A percentile compares a stretch with the other conserved stretches of the same genome.
phyloP scores from a whole-genome alignment of 2,888 invertebrate species.

The Dyspetes luteomarginatus region DNA sequence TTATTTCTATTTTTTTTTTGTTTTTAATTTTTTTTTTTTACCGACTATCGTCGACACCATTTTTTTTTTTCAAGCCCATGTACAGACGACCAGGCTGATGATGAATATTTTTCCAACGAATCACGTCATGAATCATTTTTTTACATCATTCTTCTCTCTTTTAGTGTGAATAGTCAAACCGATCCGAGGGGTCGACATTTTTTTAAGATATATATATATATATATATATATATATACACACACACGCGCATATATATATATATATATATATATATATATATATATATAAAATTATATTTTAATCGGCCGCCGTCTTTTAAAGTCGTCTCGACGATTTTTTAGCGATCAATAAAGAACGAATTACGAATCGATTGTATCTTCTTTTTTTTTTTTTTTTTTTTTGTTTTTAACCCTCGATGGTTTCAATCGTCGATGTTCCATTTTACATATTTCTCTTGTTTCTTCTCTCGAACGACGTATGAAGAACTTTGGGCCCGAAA shows the following conservation, averaged over 20 bases:
- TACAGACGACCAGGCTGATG: slow-evolving; percentile 50
- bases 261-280: slow-evolving; percentile 50
- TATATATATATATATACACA: slow-evolving; percentile 44
- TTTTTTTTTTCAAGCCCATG: slow-evolving; percentile 40
- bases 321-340: slow-evolving; percentile 71
- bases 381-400: slow-evolving; percentile 23
- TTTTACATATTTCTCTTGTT: slow-evolving; percentile 46
- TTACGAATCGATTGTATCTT: slow-evolving; percentile 50
- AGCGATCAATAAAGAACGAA: slow-evolving; percentile 68
- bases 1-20: slow-evolving; percentile 11
- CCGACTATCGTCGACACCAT: slow-evolving; percentile 18
- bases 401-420: slow-evolving; percentile 62
- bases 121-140: slow-evolving; percentile 10
- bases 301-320: slow-evolving; percentile 69
- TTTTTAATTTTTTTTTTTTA: neutral
- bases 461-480: slow-evolving; percentile 21
- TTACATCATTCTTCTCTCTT: slow-evolving; percentile 61
- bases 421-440: slow-evolving; percentile 20
- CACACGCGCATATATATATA: slow-evolving; percentile 19
- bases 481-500: slow-evolving; percentile 13
- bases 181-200: slow-evolving; percentile 70
- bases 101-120: slow-evolving; percentile 35
- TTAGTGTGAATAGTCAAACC: slow-evolving; percentile 70
- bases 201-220: slow-evolving; percentile 65
- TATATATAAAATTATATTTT: slow-evolving; percentile 60